Evolutionary conservation across 2,113 vertebrate genomes (phyloP).

Genomic region (Aegithalos caudatus): DNA sequence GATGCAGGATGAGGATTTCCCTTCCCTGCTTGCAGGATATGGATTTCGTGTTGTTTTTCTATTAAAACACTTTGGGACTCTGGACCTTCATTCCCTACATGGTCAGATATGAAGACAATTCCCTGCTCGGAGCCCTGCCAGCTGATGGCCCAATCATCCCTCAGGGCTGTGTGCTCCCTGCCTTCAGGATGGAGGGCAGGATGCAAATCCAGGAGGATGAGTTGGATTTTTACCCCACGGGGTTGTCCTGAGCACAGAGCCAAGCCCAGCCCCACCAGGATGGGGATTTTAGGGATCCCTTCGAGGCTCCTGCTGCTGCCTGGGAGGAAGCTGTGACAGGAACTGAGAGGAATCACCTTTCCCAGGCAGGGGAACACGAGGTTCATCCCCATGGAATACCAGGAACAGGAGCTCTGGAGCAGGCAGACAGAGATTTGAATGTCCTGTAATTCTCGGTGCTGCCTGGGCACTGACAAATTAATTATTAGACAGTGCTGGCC

Average conservation of each 20-base stretch:
- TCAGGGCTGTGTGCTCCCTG: not conserved
- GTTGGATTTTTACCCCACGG: not conserved
- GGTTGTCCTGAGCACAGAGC: not conserved
- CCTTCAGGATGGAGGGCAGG: not conserved
- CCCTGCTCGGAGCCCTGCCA: slow-evolving; percentile 32
- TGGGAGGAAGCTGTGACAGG: not conserved
- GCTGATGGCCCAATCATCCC: not conserved
- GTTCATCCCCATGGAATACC: not conserved
- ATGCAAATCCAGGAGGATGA: not conserved
- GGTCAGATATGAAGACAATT: slow-evolving; percentile 57
- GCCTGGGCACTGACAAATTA: not conserved
- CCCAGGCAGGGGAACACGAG: not conserved
- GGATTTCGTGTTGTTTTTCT: not conserved
- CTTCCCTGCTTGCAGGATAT: not conserved
- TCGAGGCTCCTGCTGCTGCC: not conserved
- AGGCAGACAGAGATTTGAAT: not conserved
- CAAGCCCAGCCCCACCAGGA: not conserved
- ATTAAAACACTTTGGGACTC: not conserved
- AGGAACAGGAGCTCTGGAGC: not conserved
- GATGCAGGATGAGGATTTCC: not conserved
- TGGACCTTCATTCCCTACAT: slow-evolving; percentile 16
- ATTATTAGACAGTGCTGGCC: not conserved
- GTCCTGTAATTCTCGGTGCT: not conserved
- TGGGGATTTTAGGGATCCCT: not conserved
- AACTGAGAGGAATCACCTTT: not conserved